These are phyloP conservation scores for Apodemia mormo DNA, from an alignment of 2,888 invertebrate species.

Conservation along the genomic window DNA sequence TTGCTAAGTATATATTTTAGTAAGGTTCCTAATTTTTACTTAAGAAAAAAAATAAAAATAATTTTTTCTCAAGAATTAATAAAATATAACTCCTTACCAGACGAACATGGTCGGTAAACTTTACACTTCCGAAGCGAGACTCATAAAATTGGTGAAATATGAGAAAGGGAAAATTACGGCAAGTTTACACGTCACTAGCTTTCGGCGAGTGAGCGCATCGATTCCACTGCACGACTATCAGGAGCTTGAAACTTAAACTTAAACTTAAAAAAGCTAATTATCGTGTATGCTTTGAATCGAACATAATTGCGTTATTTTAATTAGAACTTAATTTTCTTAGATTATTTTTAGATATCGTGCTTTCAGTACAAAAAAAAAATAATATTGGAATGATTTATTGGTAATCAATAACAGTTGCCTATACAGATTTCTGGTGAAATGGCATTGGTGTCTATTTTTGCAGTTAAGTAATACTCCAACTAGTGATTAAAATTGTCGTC, in stretches of 20 bases:
- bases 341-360: too few relatives aligned
- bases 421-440: background rate
- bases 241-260: background rate
- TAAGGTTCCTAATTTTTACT: background rate
- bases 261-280: too few relatives aligned
- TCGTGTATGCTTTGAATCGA: background rate
- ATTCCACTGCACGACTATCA: background rate
- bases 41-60: background rate
- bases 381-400: background rate
- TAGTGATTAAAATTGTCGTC: too few relatives aligned
- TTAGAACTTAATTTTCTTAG: too few relatives aligned
- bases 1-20: too few relatives aligned
- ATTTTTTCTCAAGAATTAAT: background rate
- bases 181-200: slow-evolving; percentile 6
- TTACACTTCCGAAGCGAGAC: background rate
- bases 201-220: background rate
- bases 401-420: background rate
- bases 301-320: too few relatives aligned
- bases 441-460: too few relatives aligned
- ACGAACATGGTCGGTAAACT: background rate
- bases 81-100: background rate
- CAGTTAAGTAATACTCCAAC: too few relatives aligned
- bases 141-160: slow-evolving; percentile 14
- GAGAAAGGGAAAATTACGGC: slow-evolving; percentile 7
- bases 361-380: background rate